Percentiles rank a stretch among this genome's conserved stretches.
phyloP scores from a whole-genome alignment of 2,113 vertebrate species.

The Leiothrix lutea region DNA sequence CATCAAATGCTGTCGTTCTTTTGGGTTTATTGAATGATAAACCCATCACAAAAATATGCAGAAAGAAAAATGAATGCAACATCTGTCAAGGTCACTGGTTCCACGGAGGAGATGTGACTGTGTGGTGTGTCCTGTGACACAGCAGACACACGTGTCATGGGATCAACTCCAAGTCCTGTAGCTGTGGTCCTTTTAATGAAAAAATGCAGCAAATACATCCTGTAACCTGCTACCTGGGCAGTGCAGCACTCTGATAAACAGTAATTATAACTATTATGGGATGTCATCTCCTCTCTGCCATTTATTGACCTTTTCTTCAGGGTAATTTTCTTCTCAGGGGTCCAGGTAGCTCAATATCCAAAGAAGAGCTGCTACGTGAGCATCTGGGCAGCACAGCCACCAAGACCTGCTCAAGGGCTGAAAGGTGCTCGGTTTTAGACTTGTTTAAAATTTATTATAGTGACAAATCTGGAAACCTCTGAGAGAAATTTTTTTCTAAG shows the following conservation, averaged over 20 bases:
- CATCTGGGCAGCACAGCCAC: background rate
- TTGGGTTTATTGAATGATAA: conserved; percentile 17
- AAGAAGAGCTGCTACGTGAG: background rate
- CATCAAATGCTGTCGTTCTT: background rate
- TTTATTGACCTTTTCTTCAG: background rate
- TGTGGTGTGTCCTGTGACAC: background rate
- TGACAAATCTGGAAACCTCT: background rate
- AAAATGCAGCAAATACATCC: background rate
- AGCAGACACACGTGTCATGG: accelerated
- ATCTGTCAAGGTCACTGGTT: background rate
- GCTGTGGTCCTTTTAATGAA: background rate
- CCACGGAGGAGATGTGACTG: background rate
- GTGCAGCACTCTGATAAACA: background rate
- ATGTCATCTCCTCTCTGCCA: background rate
- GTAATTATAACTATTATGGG: background rate
- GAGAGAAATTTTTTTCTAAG: background rate
- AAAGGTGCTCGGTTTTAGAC: background rate
- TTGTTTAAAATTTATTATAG: background rate
- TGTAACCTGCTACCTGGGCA: background rate
- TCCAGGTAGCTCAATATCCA: background rate
- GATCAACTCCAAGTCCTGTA: accelerated
- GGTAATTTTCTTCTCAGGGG: background rate
- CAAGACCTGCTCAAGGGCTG: background rate
- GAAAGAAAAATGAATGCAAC: background rate
- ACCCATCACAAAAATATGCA: background rate